Conservation (phyloP, 2,113 vertebrate species). For the Muntiacus reevesi region DNA sequence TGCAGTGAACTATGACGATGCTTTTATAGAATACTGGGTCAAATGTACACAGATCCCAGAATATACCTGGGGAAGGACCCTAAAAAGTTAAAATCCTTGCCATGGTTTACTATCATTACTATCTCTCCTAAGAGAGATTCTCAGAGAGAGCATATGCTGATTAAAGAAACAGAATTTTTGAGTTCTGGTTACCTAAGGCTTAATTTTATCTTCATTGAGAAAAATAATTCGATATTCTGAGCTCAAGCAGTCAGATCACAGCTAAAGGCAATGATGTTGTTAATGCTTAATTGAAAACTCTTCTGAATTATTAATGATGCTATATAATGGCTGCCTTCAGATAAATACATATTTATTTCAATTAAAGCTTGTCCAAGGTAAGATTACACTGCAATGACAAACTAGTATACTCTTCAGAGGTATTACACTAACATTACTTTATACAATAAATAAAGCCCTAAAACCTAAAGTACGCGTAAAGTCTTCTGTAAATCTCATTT, state of each 20-base stretch:
- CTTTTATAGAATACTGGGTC: background rate
- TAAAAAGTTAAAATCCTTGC: background rate
- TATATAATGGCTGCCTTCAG: constrained; percentile 40
- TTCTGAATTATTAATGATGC: constrained; percentile 52
- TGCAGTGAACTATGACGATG: background rate
- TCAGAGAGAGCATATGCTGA: background rate
- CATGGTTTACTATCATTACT: background rate
- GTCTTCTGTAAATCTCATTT: background rate
- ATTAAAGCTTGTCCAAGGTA: background rate
- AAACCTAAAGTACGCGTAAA: background rate
- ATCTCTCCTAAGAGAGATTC: background rate
- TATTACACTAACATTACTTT: background rate
- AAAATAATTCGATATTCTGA: constrained; percentile 7
- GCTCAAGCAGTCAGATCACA: constrained; percentile 10
- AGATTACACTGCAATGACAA: background rate
- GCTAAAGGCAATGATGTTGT: constrained; percentile 26
- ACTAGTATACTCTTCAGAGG: background rate
- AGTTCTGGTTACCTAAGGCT: constrained; percentile 20
- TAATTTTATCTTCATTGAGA: constrained; percentile 32
- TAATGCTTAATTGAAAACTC: constrained; percentile 49
- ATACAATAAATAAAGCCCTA: background rate
- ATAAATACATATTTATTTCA: constrained; percentile 55
- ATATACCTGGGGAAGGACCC: background rate
- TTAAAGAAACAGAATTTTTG: background rate
- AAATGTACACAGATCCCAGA: background rate